phyloP scores from a whole-genome alignment of 2,888 invertebrate genomes.

The Stenoptilia bipunctidactyla region DNA sequence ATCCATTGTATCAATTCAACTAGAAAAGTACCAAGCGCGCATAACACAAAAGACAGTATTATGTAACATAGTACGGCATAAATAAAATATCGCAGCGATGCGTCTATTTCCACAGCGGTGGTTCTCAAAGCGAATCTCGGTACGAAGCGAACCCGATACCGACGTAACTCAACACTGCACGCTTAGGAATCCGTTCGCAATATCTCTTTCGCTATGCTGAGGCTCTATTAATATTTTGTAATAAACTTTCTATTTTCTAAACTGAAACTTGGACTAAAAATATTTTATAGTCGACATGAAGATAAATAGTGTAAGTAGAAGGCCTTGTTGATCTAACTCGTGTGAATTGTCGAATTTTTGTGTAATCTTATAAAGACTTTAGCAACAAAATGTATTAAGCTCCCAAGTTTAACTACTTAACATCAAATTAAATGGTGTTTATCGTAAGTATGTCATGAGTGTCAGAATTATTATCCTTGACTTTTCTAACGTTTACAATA shows the following conservation, averaged over 20 bases:
- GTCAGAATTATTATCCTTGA: no score
- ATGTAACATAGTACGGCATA: conserved; percentile 15
- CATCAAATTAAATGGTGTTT: no score
- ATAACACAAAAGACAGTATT: conserved; percentile 26
- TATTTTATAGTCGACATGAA: no score
- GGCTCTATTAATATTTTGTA: neutral
- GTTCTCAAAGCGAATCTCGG: conserved; percentile 44
- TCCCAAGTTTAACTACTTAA: no score
- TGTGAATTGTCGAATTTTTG: no score
- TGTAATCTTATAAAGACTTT: no score
- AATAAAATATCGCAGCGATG: conserved; percentile 23
- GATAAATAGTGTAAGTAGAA: no score
- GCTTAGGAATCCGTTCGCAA: conserved; percentile 41
- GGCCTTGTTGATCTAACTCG: no score
- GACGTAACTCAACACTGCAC: conserved; percentile 44
- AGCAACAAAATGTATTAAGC: no score
- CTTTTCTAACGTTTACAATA: no score
- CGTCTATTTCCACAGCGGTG: conserved; percentile 36
- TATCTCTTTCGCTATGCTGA: conserved; percentile 26
- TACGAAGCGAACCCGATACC: conserved; percentile 40
- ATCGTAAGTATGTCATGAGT: no score
- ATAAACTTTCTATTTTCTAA: conserved; percentile 1
- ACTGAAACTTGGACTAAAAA: neutral
- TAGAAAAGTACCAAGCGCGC: conserved; percentile 25
- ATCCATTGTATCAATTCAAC: neutral